A percentile compares a stretch with the other conserved stretches of the same genome.
These are phyloP conservation scores for Lamellibrachia satsuma DNA, from an alignment of 2,888 invertebrate species.

Conservation along the genomic window DNA sequence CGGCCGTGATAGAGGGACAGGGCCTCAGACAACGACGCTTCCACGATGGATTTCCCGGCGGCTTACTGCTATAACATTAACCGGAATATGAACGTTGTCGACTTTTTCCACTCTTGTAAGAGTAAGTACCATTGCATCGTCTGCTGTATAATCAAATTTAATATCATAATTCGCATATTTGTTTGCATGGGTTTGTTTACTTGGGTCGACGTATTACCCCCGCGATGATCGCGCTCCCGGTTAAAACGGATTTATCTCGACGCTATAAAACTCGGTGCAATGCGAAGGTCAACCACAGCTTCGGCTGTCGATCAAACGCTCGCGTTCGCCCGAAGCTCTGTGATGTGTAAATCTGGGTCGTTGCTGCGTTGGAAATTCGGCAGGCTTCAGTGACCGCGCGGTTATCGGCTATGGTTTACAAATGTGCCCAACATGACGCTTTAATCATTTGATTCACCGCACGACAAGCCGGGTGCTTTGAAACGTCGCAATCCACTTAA, in stretches of 20 bases:
- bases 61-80: slow-evolving; percentile 13
- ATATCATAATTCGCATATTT: background rate
- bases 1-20: background rate
- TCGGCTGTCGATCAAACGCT: background rate
- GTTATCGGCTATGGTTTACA: background rate
- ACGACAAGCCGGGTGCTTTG: slow-evolving; percentile 8
- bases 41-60: background rate
- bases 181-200: background rate
- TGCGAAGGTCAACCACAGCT: background rate
- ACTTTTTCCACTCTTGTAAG: slow-evolving; percentile 3
- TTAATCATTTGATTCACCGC: slow-evolving; percentile 13
- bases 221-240: background rate
- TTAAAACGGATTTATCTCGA: background rate
- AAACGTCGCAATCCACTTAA: background rate
- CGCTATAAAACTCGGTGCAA: slow-evolving; percentile 6
- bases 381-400: background rate
- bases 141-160: background rate
- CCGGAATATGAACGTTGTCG: slow-evolving; percentile 13
- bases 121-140: background rate
- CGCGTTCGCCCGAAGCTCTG: background rate
- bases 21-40: background rate
- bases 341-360: background rate
- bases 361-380: background rate
- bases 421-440: background rate
- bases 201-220: background rate